phyloP scores from a whole-genome alignment of 1,140 invertebrate genomes.

The Scaptodrosophila lebanonensis region DNA sequence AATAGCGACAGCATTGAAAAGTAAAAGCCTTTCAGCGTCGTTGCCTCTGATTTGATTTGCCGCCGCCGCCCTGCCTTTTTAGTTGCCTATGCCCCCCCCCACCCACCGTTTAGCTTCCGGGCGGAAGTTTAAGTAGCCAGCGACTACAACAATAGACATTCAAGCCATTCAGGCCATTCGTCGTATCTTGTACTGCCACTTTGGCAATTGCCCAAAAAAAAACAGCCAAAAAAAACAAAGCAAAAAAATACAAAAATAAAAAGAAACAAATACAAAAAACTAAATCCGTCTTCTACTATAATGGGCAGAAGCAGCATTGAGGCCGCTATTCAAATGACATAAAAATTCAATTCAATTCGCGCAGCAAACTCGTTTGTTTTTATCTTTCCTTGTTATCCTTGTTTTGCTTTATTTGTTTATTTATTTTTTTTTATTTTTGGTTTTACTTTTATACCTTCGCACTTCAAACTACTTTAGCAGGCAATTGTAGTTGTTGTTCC shows the following conservation, averaged over 20 bases:
- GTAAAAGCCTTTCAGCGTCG: conserved; percentile 49
- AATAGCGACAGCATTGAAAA: conserved; percentile 9
- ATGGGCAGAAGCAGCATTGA: conserved; percentile 17
- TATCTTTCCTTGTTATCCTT: conserved; percentile 10
- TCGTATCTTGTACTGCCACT: too few species aligned
- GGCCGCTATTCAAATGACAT: conserved; percentile 44
- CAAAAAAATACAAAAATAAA: too few species aligned
- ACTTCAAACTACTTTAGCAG: conserved; percentile 60
- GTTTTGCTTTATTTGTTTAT: conserved; percentile 27
- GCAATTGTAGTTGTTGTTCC: conserved; percentile 20
- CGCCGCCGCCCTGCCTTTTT: too few species aligned
- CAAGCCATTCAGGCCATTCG: too few species aligned
- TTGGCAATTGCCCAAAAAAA: too few species aligned
- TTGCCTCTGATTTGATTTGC: conserved; percentile 19
- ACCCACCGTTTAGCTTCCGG: conserved; percentile 67
- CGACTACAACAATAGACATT: conserved; percentile 22
- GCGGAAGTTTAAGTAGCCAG: conserved; percentile 67
- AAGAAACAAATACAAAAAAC: too few species aligned
- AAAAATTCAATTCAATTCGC: conserved; percentile 64
- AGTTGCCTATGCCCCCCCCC: too few species aligned
- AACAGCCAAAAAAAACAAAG: conserved; percentile 15
- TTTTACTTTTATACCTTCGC: conserved; percentile 10
- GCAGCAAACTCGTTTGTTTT: conserved; percentile 57
- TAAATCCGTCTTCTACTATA: conserved; percentile 24
- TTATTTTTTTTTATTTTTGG: conserved; percentile 28